Evolutionary conservation across 92 coral and sea anemone genomes (phyloP), one percentile per base, ranked within the genome.

Genomic region (Palythoa heliodiscus): DNA sequence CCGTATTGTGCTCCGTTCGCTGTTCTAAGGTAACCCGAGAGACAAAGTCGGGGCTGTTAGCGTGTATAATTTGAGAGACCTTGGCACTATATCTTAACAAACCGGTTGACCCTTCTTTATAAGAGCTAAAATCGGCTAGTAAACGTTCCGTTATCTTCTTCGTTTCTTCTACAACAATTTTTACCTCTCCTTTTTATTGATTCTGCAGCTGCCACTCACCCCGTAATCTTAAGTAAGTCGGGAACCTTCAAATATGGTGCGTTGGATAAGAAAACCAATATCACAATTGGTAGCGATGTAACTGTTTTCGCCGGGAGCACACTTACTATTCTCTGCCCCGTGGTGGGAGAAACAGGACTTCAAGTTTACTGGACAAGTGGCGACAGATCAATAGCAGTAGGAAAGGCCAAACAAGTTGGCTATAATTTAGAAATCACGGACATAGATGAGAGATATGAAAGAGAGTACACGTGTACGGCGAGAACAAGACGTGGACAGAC

Each of bases 241-340:
- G 88, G 92, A 22, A 71, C 25, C n/a, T 35, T 77, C n/a, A 81
- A 82, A 20, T 94, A 88, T 64, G 98, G 98, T 5, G 90, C 98
- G 20, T 87, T 86, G 47, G 90, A 86, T 57, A 90, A 78, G 50
- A 68, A 76, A 19, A 86, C 82, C 22, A 83, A 87, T 22, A 87
- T 96, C 37, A 94, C 98, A 0, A 92, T 96, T n/a, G 99, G 99
- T 38, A 91, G 93, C n/a, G 90, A 86, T 53, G 98, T 88, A 4
- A 88, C 99, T 11, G 92, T 93, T 15, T 91, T 87, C 89, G 89
- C 86, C 2, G 95, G 95, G 13, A 82, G 97, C 14, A 85, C 90
- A 11, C 87, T 96, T 8, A 91, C 80, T n/a, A 91, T 96, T 52
- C 89, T 89, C 73, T 95, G 98, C 78, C 85, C 87, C 20, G 98